Base-by-base conservation (phyloP, 1,140 invertebrate genomes). In the Pogonomyrmex californicus region DNA sequence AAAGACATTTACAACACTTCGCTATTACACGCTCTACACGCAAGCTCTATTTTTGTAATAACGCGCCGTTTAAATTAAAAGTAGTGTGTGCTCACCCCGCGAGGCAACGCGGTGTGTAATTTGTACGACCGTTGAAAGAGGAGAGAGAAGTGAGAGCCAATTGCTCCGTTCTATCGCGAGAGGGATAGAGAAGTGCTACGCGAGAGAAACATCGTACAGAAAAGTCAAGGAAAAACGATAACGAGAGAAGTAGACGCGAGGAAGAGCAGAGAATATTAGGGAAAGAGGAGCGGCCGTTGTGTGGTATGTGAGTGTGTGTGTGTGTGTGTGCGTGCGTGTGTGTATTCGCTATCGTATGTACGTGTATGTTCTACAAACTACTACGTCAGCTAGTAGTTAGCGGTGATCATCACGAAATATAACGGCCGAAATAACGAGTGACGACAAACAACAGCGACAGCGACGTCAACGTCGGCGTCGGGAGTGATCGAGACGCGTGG, bases 1-100 rank as follows among this genome's bases (percentile, higher is more conserved):
- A 82, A 65, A 68, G 49, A 81, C 77, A n/a, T 38, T 56, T 54
- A 38, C 54, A 23, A 23, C 68, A 33, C 70, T 41, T 30, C 33
- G 33, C n/a, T 47, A 82, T 38, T 47, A 82, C 54, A 81, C 62
- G 33, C 47, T 78, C 75, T 30, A 81, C 51, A 91, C 81, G 83
- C 73, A 91, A 91, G 88, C 83, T 93, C 91, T 93, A 93, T 94
- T 93, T 93, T 94, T 92, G 90, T 93, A 93, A 92, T 82, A 88
- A 60, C 76, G 82, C 86, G 86, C 86, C 85, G 86, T 89, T 23
- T 23, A 89, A 33, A 77, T 38, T 51, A 44, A 81, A 66, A 78
- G 79, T 91, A 91, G 90, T 91, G 89, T 90, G 90, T 90, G 87
- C 78, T 90, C 71, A 9, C 33, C n/a, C 54, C 66, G 88, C 66